phyloP scores from a whole-genome alignment of 2,888 invertebrate species.

The Leptodirus hochenwartii region DNA sequence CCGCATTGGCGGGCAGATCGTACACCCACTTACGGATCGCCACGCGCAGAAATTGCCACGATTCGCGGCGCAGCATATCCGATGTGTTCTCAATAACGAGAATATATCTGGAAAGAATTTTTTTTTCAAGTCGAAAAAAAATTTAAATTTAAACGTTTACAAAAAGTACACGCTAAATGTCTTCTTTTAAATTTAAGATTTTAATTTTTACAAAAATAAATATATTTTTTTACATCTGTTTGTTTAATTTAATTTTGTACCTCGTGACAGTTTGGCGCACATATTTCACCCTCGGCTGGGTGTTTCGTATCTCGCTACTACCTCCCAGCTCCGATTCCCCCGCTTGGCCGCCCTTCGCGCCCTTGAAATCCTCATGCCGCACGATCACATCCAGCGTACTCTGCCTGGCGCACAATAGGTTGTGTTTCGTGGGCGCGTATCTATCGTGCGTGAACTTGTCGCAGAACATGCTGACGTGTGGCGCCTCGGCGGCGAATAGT shows the following conservation, averaged over 20 bases:
- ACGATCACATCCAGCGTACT: conserved; percentile 39
- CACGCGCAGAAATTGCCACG: conserved; percentile 37
- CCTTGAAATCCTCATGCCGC: conserved; percentile 32
- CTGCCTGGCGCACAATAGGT: conserved; percentile 38
- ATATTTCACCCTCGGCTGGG: conserved; percentile 30
- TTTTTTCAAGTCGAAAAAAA: too few species aligned
- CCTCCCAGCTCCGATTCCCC: neutral
- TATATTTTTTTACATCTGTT: too few species aligned
- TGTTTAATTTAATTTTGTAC: too few species aligned
- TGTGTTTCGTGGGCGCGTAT: conserved; percentile 46
- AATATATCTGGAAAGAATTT: too few species aligned
- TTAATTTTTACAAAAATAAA: too few species aligned
- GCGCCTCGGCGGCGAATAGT: conserved; percentile 32
- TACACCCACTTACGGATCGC: conserved; percentile 40
- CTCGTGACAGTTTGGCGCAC: conserved; percentile 30
- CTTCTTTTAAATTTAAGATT: too few species aligned
- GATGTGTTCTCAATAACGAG: conserved; percentile 38
- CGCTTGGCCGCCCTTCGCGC: conserved; percentile 15
- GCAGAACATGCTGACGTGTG: conserved; percentile 38
- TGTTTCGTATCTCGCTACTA: conserved; percentile 25
- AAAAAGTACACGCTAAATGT: too few species aligned
- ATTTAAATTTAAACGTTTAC: too few species aligned
- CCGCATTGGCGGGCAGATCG: conserved; percentile 33
- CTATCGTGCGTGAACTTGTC: conserved; percentile 40
- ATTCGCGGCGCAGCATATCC: conserved; percentile 36